Evolutionary conservation across 23 tunicate species (phyloP), one percentile per base, ranked within the genome.

Genomic region (Halocynthia aurantium): DNA sequence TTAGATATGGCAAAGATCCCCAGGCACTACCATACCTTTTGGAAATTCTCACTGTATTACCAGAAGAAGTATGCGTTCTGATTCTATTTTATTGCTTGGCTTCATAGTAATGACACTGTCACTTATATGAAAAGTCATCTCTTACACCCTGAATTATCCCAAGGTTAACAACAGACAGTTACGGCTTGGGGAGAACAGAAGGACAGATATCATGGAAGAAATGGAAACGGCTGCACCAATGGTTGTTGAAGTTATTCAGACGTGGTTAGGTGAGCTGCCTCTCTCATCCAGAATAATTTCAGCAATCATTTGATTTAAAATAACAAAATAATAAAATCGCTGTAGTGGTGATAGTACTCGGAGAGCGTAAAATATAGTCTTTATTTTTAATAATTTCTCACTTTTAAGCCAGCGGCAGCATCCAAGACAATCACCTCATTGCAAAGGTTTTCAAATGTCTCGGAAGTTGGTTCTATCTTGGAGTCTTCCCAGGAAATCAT

Each of bases 391-490:
- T 15, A 60, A 11, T 68, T 15, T 50, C 51, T 22, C 62, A 10
- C 19, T 72, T 51, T 31, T 13, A 2, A 13, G 55, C 19, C 78
- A 74, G 78, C 66, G 58, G 22, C 9, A 54, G 78, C 44, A 31
- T 86, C 7, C 52, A 64, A 8, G 88, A 86, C 31, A 93, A 92
- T 52, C 86, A 79, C 50, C 8, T 86, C 6, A 70, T 86, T 7
- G 20, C 69, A 22, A 92, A 92, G 73, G 80, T 86, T 22, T 92
- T 86, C 78, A 92, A 86, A 67, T 92, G 98, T 70, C 82, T 92
- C n/a, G 92, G 83, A 55, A 92, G 98, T 80, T 92, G 98, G 98
- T 92, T 92, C 70, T 78, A 92, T 78, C 80, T 92, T 13, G 85
- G 85, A 6, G 88, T 92, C 15, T 75, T 92, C 8, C 98, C 98